A percentile compares a stretch with the other conserved stretches of the same genome.
phyloP scores from a whole-genome alignment of 2,113 vertebrate genomes.

The Thamnophis sirtalis region DNA sequence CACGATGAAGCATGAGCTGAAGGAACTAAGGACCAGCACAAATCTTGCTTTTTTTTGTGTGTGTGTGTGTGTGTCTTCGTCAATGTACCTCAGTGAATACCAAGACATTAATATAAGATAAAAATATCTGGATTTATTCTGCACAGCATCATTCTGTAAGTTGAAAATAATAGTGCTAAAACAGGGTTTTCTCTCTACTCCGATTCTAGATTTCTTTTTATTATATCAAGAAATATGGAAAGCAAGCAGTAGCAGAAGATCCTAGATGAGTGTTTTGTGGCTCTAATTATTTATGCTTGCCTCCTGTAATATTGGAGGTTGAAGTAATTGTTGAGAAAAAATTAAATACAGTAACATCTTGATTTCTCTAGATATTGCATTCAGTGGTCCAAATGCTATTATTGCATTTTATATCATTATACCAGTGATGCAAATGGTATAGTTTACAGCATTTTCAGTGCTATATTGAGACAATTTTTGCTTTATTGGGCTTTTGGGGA shows the following conservation, averaged over 20 bases:
- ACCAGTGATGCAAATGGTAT: not conserved
- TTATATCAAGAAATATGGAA: not conserved
- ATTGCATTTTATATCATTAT: not conserved
- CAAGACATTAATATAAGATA: not conserved
- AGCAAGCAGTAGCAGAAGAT: not conserved
- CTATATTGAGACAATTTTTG: not conserved
- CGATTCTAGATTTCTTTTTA: not conserved
- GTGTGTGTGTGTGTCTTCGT: no score
- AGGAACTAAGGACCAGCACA: not conserved
- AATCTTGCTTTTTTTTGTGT: not conserved
- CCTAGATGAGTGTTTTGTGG: not conserved
- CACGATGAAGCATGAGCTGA: not conserved
- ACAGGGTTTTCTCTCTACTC: not conserved
- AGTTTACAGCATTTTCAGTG: not conserved
- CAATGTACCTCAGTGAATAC: not conserved
- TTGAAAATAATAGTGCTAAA: not conserved
- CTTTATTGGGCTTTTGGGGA: not conserved
- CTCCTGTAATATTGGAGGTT: not conserved
- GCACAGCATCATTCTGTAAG: fast-evolving
- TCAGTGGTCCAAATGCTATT: not conserved
- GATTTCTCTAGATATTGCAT: not conserved
- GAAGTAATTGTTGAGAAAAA: not conserved
- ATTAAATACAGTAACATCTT: not conserved
- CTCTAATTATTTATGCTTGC: not conserved
- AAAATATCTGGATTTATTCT: not conserved